Evolutionary conservation across 2,888 invertebrate genomes (phyloP).

Genomic region (Conistra vaccinii): DNA sequence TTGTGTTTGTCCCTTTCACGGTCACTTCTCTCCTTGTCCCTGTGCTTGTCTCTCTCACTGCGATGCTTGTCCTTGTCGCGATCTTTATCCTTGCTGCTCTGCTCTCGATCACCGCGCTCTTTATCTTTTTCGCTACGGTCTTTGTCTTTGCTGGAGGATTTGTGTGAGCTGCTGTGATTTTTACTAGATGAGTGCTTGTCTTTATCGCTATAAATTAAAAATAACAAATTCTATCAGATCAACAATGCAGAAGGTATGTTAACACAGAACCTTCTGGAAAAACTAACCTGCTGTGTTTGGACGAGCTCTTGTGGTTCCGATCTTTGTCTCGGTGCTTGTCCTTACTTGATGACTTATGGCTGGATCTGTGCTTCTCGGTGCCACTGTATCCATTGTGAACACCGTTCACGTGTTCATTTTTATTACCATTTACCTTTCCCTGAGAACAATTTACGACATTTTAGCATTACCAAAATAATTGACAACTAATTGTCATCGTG

Average conservation of each 20-base stretch:
- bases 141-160: conserved; percentile 89
- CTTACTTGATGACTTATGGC: conserved; percentile 93
- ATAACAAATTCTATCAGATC: conserved; percentile 39
- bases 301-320: conserved; percentile 90
- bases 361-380: conserved; percentile 90
- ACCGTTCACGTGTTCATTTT: conserved; percentile 93
- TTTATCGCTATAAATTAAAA: conserved; percentile 81
- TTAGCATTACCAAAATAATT: conserved; percentile 55
- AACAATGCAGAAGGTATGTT: conserved; percentile 41
- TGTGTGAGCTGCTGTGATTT: conserved; percentile 90
- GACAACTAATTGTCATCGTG: conserved; percentile 50
- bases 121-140: conserved; percentile 83
- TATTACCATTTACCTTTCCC: conserved; percentile 90
- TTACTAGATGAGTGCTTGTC: conserved; percentile 90
- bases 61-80: conserved; percentile 82
- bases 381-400: conserved; percentile 94
- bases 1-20: conserved; percentile 80
- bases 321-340: conserved; percentile 93
- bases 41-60: conserved; percentile 86
- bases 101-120: conserved; percentile 76
- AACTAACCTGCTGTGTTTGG: conserved; percentile 88
- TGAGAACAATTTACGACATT: conserved; percentile 72
- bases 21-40: conserved; percentile 77
- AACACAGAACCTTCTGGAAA: conserved; percentile 81
- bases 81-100: conserved; percentile 75